These are phyloP conservation scores for Thamnaconus septentrionalis DNA, from an alignment of 2,113 vertebrate species.

Conservation along the genomic window DNA sequence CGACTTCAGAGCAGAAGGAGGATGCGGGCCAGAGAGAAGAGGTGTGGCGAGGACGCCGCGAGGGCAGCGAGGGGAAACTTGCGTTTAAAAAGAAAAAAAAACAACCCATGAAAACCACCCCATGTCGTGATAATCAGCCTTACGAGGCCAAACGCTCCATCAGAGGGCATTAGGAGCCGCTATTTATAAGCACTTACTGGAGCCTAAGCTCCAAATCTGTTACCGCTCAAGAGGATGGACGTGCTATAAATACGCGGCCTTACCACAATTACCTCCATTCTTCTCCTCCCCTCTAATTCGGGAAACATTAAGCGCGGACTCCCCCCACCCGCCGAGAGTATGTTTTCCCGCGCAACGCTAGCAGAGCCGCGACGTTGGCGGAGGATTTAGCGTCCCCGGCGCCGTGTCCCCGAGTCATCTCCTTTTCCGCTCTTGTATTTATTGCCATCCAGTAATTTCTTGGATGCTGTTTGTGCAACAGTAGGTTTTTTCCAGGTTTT, in stretches of 20 bases:
- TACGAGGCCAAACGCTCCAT: conserved; percentile 21
- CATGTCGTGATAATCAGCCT: conserved; percentile 48
- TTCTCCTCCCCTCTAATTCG: conserved; percentile 46
- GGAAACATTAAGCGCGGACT: background rate
- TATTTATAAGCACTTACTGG: conserved; percentile 62
- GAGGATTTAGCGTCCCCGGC: too few relatives aligned
- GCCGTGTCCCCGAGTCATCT: too few relatives aligned
- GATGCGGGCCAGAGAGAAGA: conserved; percentile 11
- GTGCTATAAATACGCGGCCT: conserved; percentile 60
- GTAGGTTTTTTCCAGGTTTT: too few relatives aligned
- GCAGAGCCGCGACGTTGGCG: too few relatives aligned
- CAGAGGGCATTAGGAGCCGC: conserved; percentile 53
- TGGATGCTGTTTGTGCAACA: too few relatives aligned
- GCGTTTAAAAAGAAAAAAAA: conserved; percentile 7
- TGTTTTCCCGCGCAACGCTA: too few relatives aligned
- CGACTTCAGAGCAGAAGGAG: conserved; percentile 23
- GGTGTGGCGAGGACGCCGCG: conserved; percentile 21
- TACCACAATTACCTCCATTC: conserved; percentile 26
- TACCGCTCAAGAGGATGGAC: conserved; percentile 51
- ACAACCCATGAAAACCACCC: too few relatives aligned
- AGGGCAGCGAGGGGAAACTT: conserved; percentile 5
- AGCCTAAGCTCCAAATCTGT: conserved; percentile 66
- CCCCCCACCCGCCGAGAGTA: too few relatives aligned
- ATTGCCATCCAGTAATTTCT: too few relatives aligned
- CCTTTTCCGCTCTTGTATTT: too few relatives aligned